A percentile compares a stretch with the other conserved stretches of the same genome.
These are phyloP conservation scores for Cosmia trapezina DNA, from an alignment of 2,888 invertebrate genomes.

Conservation along the genomic window DNA sequence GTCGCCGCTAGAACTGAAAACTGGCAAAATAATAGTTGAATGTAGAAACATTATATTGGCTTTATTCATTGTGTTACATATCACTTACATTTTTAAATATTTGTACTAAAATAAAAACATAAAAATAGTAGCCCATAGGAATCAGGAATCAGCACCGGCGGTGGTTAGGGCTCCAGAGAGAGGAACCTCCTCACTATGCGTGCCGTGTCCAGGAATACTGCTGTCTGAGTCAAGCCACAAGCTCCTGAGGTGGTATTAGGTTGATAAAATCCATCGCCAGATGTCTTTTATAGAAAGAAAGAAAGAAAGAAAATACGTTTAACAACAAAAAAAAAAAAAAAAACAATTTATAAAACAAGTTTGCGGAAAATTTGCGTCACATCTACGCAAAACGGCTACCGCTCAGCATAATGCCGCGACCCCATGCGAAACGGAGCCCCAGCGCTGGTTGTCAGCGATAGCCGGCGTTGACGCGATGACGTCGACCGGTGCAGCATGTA, in stretches of 20 bases:
- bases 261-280: neutral
- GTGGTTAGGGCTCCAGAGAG: neutral
- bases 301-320: too few species aligned
- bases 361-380: too few species aligned
- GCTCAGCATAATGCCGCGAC: too few species aligned
- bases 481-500: too few species aligned
- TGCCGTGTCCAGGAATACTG: neutral
- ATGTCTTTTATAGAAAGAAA: too few species aligned
- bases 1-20: conserved; percentile 71
- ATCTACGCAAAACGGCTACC: too few species aligned
- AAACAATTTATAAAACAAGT: too few species aligned
- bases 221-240: neutral
- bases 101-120: neutral
- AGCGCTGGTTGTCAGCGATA: too few species aligned
- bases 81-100: neutral
- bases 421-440: too few species aligned
- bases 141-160: neutral
- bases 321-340: too few species aligned
- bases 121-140: too few species aligned
- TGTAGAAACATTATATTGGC: neutral
- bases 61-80: neutral
- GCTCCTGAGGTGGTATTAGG: neutral
- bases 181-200: neutral
- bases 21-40: conserved; percentile 60
- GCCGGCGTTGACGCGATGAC: too few species aligned